phyloP scores from a whole-genome alignment of 1,140 invertebrate genomes.

The Sipha flava region DNA sequence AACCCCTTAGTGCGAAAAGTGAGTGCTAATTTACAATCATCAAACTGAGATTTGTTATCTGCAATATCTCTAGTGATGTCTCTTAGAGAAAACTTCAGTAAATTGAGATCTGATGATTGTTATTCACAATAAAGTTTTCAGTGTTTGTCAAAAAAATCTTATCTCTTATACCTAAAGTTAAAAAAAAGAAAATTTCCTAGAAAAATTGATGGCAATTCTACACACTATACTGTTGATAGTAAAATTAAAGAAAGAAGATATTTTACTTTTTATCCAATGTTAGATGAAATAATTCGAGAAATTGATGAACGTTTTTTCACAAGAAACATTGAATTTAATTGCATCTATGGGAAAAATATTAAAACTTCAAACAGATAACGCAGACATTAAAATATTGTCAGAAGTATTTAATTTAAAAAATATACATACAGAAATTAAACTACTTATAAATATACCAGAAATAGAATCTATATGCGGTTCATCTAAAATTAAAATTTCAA shows the following conservation, averaged over 20 bases:
- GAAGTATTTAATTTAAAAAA: neutral
- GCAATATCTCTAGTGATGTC: neutral
- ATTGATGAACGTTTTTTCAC: conserved; percentile 2
- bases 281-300: neutral
- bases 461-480: no score
- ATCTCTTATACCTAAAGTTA: neutral
- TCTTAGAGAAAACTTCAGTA: neutral
- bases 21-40: conserved; percentile 24
- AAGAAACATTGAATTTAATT: neutral
- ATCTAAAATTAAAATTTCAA: no score
- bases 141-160: neutral
- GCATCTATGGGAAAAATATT: neutral
- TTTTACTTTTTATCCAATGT: neutral
- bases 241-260: neutral
- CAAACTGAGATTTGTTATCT: conserved; percentile 26
- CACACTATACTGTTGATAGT: neutral
- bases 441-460: no score
- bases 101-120: no score
- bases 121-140: neutral
- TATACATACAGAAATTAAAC: neutral
- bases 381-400: neutral
- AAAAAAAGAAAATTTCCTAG: neutral
- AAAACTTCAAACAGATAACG: neutral
- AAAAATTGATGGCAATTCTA: neutral
- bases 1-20: no score